These are phyloP conservation scores for Acholoe squamosa DNA, from an alignment of 2,888 invertebrate genomes.

Conservation along the genomic window DNA sequence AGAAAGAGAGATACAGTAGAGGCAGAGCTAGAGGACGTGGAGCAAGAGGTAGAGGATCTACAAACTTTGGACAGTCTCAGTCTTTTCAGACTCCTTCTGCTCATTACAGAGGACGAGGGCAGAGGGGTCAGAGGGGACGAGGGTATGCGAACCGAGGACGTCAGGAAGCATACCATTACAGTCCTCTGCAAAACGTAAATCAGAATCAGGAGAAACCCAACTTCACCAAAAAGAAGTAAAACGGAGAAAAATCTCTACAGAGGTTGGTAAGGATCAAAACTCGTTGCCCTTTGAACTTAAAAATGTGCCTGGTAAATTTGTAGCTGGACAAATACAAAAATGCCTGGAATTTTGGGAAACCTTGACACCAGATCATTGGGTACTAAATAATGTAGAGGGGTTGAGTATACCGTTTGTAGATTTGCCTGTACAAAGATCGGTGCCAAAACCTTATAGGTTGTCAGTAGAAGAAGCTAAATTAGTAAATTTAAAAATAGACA, in stretches of 20 bases:
- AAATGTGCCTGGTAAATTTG: not conserved
- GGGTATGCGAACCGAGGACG: not conserved
- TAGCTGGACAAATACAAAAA: not conserved
- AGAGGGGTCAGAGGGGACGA: not conserved
- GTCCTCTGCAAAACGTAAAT: not conserved
- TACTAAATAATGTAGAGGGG: not conserved
- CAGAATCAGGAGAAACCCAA: not conserved
- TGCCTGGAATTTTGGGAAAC: not conserved
- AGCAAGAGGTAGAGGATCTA: no score
- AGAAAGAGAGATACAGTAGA: not conserved
- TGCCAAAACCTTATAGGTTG: not conserved
- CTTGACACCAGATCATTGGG: not conserved
- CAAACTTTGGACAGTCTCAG: no score
- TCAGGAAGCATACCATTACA: not conserved
- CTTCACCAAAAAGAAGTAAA: not conserved
- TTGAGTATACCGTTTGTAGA: not conserved
- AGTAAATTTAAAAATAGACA: not conserved
- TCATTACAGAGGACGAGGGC: no score
- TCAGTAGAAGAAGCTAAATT: not conserved
- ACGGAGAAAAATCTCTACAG: not conserved
- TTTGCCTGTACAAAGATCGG: not conserved
- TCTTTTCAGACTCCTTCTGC: no score
- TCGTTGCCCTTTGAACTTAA: not conserved
- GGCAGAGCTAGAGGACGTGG: not conserved
- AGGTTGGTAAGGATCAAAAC: not conserved